Percentiles rank a stretch among this genome's conserved stretches.
Conservation (phyloP, 2,888 invertebrate species). For the Metalampra italica region DNA sequence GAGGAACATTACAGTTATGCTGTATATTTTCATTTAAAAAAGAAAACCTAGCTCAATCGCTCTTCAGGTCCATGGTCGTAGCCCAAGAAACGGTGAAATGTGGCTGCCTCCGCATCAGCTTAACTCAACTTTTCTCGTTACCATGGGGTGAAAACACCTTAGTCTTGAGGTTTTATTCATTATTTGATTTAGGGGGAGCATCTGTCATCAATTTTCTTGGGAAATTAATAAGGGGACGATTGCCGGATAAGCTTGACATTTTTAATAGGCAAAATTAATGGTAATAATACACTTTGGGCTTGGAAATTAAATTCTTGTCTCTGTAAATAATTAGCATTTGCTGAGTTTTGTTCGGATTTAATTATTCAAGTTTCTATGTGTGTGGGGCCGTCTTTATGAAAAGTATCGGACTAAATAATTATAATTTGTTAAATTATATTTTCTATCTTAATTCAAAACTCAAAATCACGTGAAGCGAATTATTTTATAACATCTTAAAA, state of each 20-base stretch:
- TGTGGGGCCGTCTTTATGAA: too few species aligned
- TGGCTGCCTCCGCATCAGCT: conserved; percentile 53
- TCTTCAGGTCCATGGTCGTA: conserved; percentile 9
- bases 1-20: too few species aligned
- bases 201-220: conserved; percentile 55
- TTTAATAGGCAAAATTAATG: not conserved
- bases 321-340: too few species aligned
- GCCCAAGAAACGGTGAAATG: conserved; percentile 42
- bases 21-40: too few species aligned
- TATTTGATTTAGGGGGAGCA: conserved; percentile 61
- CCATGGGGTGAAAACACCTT: conserved; percentile 56
- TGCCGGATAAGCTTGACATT: conserved; percentile 15
- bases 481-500: too few species aligned
- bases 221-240: conserved; percentile 23
- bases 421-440: too few species aligned
- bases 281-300: not conserved
- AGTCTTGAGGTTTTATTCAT: conserved; percentile 63
- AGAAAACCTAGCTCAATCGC: not conserved
- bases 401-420: too few species aligned
- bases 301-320: not conserved
- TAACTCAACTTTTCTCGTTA: conserved; percentile 70
- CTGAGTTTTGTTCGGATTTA: too few species aligned
- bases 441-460: too few species aligned
- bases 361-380: too few species aligned
- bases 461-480: too few species aligned